Conservation (phyloP, 2,797 vertebrate species). For the Huso huso region DNA sequence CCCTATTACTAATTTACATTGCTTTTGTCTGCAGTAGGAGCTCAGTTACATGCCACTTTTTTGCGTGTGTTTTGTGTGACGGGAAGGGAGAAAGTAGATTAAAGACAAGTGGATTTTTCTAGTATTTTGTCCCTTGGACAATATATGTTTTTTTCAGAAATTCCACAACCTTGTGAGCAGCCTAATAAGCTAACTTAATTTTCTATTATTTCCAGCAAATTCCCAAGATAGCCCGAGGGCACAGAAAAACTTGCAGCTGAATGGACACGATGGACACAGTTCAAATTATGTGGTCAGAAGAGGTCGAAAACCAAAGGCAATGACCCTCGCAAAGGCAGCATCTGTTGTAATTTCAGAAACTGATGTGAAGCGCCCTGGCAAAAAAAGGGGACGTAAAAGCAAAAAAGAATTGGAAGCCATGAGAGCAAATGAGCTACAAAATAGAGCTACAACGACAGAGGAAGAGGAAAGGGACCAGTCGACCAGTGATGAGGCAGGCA, state of each 20-base stretch:
- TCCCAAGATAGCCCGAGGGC: conserved; percentile 61
- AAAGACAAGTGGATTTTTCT: too few relatives aligned
- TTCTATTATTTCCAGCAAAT: conserved; percentile 40
- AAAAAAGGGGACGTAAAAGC: conserved; percentile 87
- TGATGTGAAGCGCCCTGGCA: conserved; percentile 52
- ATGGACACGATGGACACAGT: conserved; percentile 77
- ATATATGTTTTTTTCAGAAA: background rate
- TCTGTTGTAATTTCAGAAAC: conserved; percentile 36
- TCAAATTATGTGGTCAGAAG: conserved; percentile 67
- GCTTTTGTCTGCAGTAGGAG: too few relatives aligned
- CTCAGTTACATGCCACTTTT: too few relatives aligned
- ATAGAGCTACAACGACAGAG: conserved; percentile 26
- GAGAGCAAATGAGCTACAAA: conserved; percentile 28
- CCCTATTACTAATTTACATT: too few relatives aligned
- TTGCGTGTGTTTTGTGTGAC: too few relatives aligned
- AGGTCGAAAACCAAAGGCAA: conserved; percentile 69
- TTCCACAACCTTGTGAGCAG: too few relatives aligned
- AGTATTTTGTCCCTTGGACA: too few relatives aligned
- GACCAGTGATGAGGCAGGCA: conserved; percentile 65
- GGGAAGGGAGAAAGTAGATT: too few relatives aligned
- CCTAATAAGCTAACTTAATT: background rate
- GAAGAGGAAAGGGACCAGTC: conserved; percentile 65
- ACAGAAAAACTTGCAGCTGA: conserved; percentile 77
- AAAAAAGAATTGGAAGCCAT: conserved; percentile 67
- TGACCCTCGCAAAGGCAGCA: conserved; percentile 11